A percentile compares a stretch with the other conserved stretches of the same genome.
phyloP scores from a whole-genome alignment of 2,888 invertebrate species.

The Pristionchus exspectatus region DNA sequence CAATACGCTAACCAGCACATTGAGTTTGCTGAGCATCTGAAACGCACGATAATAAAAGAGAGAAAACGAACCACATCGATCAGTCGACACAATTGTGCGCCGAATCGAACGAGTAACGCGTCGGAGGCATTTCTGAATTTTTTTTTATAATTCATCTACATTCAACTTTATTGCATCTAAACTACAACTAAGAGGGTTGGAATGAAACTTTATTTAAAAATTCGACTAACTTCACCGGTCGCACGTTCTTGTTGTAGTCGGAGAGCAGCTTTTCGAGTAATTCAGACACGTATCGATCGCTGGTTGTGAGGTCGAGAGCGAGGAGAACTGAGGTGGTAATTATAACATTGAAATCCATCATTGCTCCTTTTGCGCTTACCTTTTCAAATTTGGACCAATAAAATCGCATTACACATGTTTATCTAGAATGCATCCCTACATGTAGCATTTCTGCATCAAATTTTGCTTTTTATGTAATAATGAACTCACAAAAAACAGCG shows the following conservation, averaged over 20 bases:
- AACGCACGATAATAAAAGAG: constrained; percentile 8
- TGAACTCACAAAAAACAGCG: not conserved
- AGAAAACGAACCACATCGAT: constrained; percentile 63
- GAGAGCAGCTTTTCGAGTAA: constrained; percentile 65
- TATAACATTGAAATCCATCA: too few species aligned
- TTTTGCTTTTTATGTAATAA: not conserved
- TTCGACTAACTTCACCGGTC: constrained; percentile 63
- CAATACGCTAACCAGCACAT: too few species aligned
- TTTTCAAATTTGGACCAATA: not conserved
- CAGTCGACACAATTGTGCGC: constrained; percentile 68
- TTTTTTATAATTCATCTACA: not conserved
- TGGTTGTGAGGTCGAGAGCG: not conserved
- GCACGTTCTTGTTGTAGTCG: constrained; percentile 67
- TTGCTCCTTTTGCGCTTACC: too few species aligned
- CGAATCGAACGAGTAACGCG: constrained; percentile 67
- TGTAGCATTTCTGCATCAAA: not conserved
- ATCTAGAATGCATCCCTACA: too few species aligned
- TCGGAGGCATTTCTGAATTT: constrained; percentile 64
- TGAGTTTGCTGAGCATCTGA: too few species aligned
- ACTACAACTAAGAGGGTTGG: too few species aligned
- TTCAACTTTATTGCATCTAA: not conserved
- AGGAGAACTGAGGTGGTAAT: not conserved
- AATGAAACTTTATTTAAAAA: too few species aligned
- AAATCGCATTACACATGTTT: too few species aligned
- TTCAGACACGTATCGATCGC: constrained; percentile 61